phyloP scores from a whole-genome alignment of 2,797 vertebrate genomes.

The Cebuella pygmaea region DNA sequence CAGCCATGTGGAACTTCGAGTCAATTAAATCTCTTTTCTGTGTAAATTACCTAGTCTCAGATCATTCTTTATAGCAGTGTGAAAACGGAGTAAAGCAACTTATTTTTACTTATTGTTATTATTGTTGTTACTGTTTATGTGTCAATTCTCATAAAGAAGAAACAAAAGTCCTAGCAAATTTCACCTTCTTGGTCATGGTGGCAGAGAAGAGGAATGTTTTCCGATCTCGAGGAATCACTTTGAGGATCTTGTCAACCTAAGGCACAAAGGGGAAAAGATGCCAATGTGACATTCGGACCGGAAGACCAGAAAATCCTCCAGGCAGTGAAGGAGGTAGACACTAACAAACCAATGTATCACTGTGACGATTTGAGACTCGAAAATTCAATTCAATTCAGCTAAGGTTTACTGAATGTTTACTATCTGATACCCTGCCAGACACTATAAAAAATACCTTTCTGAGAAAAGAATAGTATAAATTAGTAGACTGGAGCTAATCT shows the following conservation, averaged over 20 bases:
- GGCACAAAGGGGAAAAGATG: conserved; percentile 51
- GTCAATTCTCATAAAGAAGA: background rate
- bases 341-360: background rate
- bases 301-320: background rate
- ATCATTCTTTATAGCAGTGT: background rate
- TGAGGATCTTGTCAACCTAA: conserved; percentile 98
- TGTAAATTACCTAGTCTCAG: background rate
- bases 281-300: background rate
- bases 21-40: background rate
- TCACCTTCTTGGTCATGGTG: conserved; percentile 99
- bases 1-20: too few species aligned
- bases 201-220: conserved; percentile 97
- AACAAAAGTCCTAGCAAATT: background rate
- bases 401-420: background rate
- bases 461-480: conserved; percentile 43
- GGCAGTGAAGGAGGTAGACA: background rate
- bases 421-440: background rate
- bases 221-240: conserved; percentile 96
- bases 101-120: background rate
- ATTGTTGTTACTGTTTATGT: background rate
- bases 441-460: background rate
- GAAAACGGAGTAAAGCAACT: background rate
- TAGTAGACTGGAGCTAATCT: background rate
- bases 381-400: background rate
- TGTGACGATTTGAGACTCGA: background rate